phyloP scores from a whole-genome alignment of 2,888 invertebrate species.

The Patella caerulea region DNA sequence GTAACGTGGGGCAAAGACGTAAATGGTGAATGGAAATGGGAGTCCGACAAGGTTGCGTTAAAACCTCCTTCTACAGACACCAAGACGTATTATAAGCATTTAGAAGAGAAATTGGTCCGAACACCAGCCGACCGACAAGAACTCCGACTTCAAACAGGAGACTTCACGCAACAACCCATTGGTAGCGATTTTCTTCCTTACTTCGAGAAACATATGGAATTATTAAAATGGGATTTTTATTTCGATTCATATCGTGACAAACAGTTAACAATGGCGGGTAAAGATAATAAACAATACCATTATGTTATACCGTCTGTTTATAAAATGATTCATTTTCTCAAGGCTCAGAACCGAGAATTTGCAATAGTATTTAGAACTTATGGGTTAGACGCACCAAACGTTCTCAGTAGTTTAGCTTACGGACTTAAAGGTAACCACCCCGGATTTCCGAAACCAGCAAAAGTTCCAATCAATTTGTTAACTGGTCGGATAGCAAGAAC shows the following conservation, averaged over 20 bases:
- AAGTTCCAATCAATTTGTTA: constrained; percentile 47
- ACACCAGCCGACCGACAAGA: constrained; percentile 60
- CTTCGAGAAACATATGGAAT: constrained; percentile 60
- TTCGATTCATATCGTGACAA: constrained; percentile 34
- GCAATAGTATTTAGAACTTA: constrained; percentile 68
- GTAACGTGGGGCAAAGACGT: constrained; percentile 67
- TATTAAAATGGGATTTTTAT: constrained; percentile 57
- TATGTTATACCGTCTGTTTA: constrained; percentile 69
- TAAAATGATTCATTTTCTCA: constrained; percentile 58
- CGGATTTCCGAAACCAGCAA: constrained; percentile 48
- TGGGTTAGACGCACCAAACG: constrained; percentile 67
- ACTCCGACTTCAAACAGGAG: constrained; percentile 64
- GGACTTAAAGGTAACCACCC: constrained; percentile 64
- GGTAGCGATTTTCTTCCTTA: constrained; percentile 59
- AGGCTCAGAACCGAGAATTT: constrained; percentile 58
- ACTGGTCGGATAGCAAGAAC: constrained; percentile 56
- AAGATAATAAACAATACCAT: constrained; percentile 64
- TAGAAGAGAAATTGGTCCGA: constrained; percentile 64
- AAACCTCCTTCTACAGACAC: constrained; percentile 51
- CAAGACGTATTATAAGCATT: constrained; percentile 66
- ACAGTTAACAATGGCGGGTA: constrained; percentile 55
- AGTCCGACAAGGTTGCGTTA: constrained; percentile 59
- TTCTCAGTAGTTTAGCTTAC: constrained; percentile 54
- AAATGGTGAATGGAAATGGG: constrained; percentile 62
- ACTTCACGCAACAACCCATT: constrained; percentile 61